Base-by-base conservation (phyloP, 2,113 vertebrate species). In the Embiotoca jacksoni region DNA sequence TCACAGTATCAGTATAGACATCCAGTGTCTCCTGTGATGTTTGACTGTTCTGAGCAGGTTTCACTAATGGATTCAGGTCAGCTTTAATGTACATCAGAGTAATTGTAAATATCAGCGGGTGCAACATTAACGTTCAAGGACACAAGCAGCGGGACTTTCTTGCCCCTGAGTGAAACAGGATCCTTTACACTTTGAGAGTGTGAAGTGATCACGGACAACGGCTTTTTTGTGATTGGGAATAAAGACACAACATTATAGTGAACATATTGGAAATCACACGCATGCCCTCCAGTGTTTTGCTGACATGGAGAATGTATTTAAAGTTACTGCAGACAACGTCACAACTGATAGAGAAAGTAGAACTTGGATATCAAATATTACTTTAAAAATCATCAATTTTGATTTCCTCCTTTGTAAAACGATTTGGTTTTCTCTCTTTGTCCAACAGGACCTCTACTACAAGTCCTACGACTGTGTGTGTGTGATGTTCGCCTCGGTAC, bases 381-480 rank as follows among this genome's bases (percentile, higher is more conserved):
- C 14, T 7, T 15, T n/a, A 65, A 35, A 23, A 47, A 0, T 16
- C 3, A 49, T 68, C 36, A 61, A 3, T 8, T n/a, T 13, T 3
- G 4, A 2, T 57, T 23, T 23, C 23, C 5, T 61, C 5, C 2
- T 11, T 58, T 9, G 4, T 80, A 9, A 66, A 67, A 72, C 3
- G 23, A 61, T 11, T 65, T 7, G 32, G 33, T 57, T 37, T 53
- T 39, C 3, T 44, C n/a, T 37, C 50, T 55, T 31, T 13, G 8
- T 41, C 57, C 83, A 59, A 16, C 83, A 99, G 98, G 98, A 99
- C 80, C 96, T 98, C 91, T 99, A 99, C 90, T 98, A 99, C 92
- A 97, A 99, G 89, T 99, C 98, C 2, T 99, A 99, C 0, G 96
- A 98, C 95, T 99, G 97, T 23, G 98, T 99, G 63, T 99, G 97